Evolutionary conservation across 2,797 vertebrate species (phyloP), one percentile per base, ranked within the genome.

Genomic region (Sitta carolinensis): DNA sequence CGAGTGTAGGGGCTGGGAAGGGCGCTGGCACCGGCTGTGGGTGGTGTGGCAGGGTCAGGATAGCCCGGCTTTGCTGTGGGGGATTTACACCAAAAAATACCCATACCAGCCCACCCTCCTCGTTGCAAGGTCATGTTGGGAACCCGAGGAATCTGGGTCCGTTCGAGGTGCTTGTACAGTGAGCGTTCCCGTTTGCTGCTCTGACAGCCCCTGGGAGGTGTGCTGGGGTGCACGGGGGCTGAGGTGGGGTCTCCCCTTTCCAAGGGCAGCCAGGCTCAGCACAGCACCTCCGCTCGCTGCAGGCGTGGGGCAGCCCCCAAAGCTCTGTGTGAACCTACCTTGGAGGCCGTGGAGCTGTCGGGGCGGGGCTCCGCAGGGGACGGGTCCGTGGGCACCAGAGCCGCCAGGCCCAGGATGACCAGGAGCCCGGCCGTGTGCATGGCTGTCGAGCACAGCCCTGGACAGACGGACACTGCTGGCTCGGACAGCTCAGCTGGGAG

Each of bases 101-200:
- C 36, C 36, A 36, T 36, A 36, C 36, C 82, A 54, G 1, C n/a
- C 32, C 15, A 2, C 22, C 22, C 4, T 0, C 40, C 27, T 52
- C 10, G 23, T 34, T 61, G 26, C 0, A 5, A 32, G 32, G 16
- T 42, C 3, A 0, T 29, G 8, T 3, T 17, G 48, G 19, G 38
- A 10, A 5, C 72, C 3, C 0, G 10, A 45, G 43, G 2, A 52
- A 83, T 11, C 0, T 0, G 54, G 4, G 9, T 4, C 1, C 1
- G 4, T 16, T 13, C 0, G 3, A 9, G 54, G 11, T 1, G 9
- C 10, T 57, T 3, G 51, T 7, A 15, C 73, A 61, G 34, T 13
- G 7, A 51, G 18, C 0, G 0, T 2, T 32, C 32, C 62, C 0
- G 0, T 7, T 47, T 9, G 27, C 3, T 25, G 50, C 51, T 3